Conservation (phyloP, 2,797 vertebrate species). For the Acipenser transmontanus region DNA sequence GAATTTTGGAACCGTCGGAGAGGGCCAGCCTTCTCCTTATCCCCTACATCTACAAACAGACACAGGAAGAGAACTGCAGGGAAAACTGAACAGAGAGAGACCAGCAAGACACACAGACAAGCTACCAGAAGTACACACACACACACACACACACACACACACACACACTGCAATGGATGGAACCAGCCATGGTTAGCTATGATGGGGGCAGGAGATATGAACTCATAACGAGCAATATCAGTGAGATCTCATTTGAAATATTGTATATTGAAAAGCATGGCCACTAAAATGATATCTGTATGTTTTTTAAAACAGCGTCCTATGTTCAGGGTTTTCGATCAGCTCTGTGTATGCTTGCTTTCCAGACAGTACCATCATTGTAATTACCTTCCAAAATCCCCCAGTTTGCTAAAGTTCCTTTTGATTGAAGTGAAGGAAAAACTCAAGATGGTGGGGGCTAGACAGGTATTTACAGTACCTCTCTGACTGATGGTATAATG, state of each 20-base stretch:
- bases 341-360: not conserved
- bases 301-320: not conserved
- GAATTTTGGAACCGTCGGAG: constrained; percentile 74
- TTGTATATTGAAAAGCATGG: no score
- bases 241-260: not conserved
- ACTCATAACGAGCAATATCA: not conserved
- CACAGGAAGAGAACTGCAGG: constrained; percentile 82
- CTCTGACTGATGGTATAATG: no score
- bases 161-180: constrained; percentile 16
- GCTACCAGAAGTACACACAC: constrained; percentile 36
- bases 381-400: no score
- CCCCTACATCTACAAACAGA: constrained; percentile 94
- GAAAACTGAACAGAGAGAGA: constrained; percentile 69
- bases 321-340: not conserved
- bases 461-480: no score
- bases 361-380: no score
- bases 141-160: constrained; percentile 12
- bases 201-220: not conserved
- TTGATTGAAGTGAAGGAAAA: no score
- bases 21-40: constrained; percentile 84
- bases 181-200: constrained; percentile 25
- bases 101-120: constrained; percentile 18
- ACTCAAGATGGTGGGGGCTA: no score
- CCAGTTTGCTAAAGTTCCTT: no score
- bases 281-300: not conserved